Evolutionary conservation across 2,888 invertebrate species (phyloP).

Genomic region (Yponomeuta malinellus): DNA sequence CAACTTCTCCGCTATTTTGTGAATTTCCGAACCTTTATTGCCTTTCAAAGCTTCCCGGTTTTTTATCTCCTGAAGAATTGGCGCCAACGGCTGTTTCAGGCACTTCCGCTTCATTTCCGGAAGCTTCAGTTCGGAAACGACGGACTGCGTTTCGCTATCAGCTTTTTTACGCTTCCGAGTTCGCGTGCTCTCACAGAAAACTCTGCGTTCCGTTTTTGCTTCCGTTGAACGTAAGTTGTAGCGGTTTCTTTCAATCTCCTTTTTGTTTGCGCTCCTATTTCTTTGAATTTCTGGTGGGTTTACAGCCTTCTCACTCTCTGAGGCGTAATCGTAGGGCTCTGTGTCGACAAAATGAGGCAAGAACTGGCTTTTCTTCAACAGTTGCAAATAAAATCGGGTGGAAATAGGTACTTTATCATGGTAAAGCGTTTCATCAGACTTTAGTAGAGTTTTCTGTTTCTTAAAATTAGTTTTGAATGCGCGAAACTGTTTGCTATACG

Average conservation of each 20-base stretch:
- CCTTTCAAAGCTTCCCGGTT: conserved; percentile 47
- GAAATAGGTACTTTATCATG: conserved; percentile 65
- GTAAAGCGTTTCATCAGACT: conserved; percentile 56
- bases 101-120: conserved; percentile 30
- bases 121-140: conserved; percentile 22
- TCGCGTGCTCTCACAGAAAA: conserved; percentile 41
- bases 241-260: conserved; percentile 36
- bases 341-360: conserved; percentile 47
- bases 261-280: conserved; percentile 18
- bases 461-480: conserved; percentile 39
- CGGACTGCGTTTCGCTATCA: conserved; percentile 25
- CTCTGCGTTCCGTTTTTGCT: conserved; percentile 52
- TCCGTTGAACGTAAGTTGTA: conserved; percentile 59
- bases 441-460: conserved; percentile 50
- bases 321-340: conserved; percentile 60
- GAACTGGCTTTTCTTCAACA: conserved; percentile 61
- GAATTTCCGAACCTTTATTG: conserved; percentile 51
- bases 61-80: conserved; percentile 62
- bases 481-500: conserved; percentile 37
- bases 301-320: conserved; percentile 50
- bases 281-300: conserved; percentile 36
- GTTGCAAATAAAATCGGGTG: conserved; percentile 60
- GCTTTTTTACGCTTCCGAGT: conserved; percentile 31
- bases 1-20: conserved; percentile 66
- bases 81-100: conserved; percentile 50